Base-by-base conservation (phyloP, 1,140 invertebrate species). In the Alviniconcha marisindica region DNA sequence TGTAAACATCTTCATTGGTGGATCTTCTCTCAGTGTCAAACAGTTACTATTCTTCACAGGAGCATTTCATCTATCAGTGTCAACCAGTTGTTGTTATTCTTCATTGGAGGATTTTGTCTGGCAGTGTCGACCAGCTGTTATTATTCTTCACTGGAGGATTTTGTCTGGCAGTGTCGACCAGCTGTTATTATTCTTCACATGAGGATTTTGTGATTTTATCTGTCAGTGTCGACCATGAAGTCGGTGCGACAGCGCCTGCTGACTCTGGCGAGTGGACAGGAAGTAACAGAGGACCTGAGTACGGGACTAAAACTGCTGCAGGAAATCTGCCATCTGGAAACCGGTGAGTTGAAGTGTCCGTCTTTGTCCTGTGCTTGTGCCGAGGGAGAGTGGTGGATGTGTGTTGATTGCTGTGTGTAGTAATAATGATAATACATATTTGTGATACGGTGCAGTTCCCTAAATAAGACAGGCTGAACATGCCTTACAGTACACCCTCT, bases 261-360 rank as follows among this genome's bases (percentile, higher is more conserved):
- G 21, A 38, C 33, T 5, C 60, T 80, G 5, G 78, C 38, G 12
- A 66, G 51, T 33, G 51, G 14, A 15, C 21, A 40, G 36, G n/a
- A 69, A 12, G 38, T 31, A 1, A 42, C 78, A 44, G 56, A 38
- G n/a, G 78, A 80, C 24, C 31, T 80, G 56, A 24, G 24, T 4
- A n/a, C 40, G 5, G 78, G 78, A 1, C 40, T 80, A 1, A 63
- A 80, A 36, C 78, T 80, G 38, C 78, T 80, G 38, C 33, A 21
- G 18, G 78, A 80, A 56, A 3, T 80, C 40, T 80, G 78, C 24
- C 54, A 66, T 7, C 78, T 80, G 33, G 54, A 80, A 10, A 69
- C 56, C 28, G 78, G 78, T 80, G 7, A 12, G 3, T 15, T 33
- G 44, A 12, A 33, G 12, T 21, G n/a, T n/a, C n/a, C 14, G 4